Evolutionary conservation across 1,140 invertebrate species (phyloP).

Genomic region (Muscidifurax raptorellus): DNA sequence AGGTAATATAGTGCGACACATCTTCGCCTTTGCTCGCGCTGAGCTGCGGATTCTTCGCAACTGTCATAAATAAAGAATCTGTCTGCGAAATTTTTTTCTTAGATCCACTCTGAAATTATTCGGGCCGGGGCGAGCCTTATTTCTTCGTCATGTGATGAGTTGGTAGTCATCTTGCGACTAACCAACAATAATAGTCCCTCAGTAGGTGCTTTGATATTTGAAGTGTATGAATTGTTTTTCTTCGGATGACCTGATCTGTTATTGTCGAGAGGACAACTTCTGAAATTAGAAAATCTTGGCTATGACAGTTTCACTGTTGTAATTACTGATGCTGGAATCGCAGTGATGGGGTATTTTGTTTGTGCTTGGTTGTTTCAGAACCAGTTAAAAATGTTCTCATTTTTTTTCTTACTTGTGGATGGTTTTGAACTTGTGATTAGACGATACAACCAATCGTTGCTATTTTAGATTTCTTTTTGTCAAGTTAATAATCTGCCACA

Average conservation of each 20-base stretch:
- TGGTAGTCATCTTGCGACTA: not conserved
- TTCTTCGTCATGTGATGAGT: not conserved
- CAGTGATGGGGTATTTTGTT: not conserved
- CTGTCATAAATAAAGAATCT: not conserved
- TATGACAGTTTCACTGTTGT: not conserved
- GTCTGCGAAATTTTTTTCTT: not conserved
- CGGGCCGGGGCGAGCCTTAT: not conserved
- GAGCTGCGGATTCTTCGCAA: not conserved
- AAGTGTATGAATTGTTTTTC: not conserved
- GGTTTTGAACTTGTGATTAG: not conserved
- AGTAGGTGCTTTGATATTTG: not conserved
- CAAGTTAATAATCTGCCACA: no score
- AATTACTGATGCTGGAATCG: not conserved
- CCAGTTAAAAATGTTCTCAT: not conserved
- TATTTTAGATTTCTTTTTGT: not conserved
- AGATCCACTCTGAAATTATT: not conserved
- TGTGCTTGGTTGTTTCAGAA: not conserved
- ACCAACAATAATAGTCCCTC: not conserved
- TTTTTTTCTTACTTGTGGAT: not conserved
- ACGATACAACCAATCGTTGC: not conserved
- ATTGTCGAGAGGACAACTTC: not conserved
- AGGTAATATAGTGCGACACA: conserved; percentile 13
- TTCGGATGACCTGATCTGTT: not conserved
- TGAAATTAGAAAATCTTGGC: not conserved
- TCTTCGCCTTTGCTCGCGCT: not conserved